Evolutionary conservation across 1,140 invertebrate genomes (phyloP), one percentile per base, ranked within the genome.

Genomic region (Dermatophagoides farinae): DNA sequence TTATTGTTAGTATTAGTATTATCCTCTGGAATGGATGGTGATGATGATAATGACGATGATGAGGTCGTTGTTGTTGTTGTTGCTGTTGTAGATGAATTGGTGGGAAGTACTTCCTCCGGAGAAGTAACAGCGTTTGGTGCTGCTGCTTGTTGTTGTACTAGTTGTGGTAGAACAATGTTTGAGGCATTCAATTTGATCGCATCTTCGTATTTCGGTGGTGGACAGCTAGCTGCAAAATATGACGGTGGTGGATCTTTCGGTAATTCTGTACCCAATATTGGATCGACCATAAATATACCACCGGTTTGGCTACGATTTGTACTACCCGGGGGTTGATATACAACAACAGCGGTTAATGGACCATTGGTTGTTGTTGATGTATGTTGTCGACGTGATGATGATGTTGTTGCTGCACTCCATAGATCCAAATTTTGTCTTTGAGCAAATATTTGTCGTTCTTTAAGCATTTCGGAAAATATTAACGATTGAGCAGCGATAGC

Each of bases 401-500:
- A 40, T 5, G 1, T 55, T 31, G 31, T 4, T 31, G 31, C 31
- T 31, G 31, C 31, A 23, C 38, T 55, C 12, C 14, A 14, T 14
- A 25, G 39, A 44, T 55, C 25, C 1, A 55, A 31, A 40, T 25
- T 25, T 55, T 25, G 53, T 38, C 53, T 55, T 38, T 55, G 53
- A 25, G 25, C 53, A 40, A 55, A 55, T 23, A 23, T 55, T 55
- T 55, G 53, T 39, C 53, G 53, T 25, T 55, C 53, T 55, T 55
- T 55, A 1, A 55, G 25, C 53, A 55, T 55, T 55, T 55, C 53
- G 23, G 53, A 55, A 55, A 55, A 55, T 18, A 55, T 55, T 11
- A 55, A 25, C 6, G 53, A 55, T 44, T 55, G 53, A 2, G 25
- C 53, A 14, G 53, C 38, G 23, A 55, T 55, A n/a, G 53, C 53